These are phyloP conservation scores for Heterochromis multidens DNA, from an alignment of 2,113 vertebrate genomes.

Conservation along the genomic window DNA sequence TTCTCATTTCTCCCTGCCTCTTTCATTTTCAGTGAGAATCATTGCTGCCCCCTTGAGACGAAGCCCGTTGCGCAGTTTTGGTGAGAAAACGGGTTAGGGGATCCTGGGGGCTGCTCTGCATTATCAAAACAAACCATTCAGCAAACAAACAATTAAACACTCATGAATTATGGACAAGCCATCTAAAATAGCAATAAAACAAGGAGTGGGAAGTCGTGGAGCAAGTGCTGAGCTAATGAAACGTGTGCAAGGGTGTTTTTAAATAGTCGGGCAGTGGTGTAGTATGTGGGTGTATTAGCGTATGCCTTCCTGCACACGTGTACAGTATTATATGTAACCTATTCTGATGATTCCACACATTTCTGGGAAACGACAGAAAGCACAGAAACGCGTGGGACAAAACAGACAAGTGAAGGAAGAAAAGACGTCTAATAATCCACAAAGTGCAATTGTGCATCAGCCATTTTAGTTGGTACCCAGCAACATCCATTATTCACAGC, in stretches of 20 bases:
- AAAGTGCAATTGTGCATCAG: slow-evolving; percentile 18
- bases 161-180: slow-evolving; percentile 77
- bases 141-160: slow-evolving; percentile 77
- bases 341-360: slow-evolving; percentile 7
- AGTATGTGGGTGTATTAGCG: not conserved
- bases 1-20: slow-evolving; percentile 44
- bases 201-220: slow-evolving; percentile 49
- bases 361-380: slow-evolving; percentile 34
- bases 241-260: slow-evolving; percentile 42
- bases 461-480: slow-evolving; percentile 33
- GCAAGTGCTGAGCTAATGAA: slow-evolving; percentile 59
- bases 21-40: slow-evolving; percentile 61
- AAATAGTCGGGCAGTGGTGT: slow-evolving; percentile 26
- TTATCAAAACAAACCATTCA: slow-evolving; percentile 78
- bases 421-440: slow-evolving; percentile 36
- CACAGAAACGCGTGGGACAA: slow-evolving; percentile 23
- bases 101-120: slow-evolving; percentile 66
- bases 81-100: slow-evolving; percentile 53
- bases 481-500: slow-evolving; percentile 39
- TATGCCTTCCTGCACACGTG: not conserved
- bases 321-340: slow-evolving; percentile 7
- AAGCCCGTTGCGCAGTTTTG: slow-evolving; percentile 55
- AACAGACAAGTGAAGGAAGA: slow-evolving; percentile 25
- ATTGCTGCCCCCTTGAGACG: slow-evolving; percentile 59
- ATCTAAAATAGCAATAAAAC: slow-evolving; percentile 64